Percentiles rank a stretch among this genome's conserved stretches.
Evolutionary conservation across 2,113 vertebrate genomes (phyloP).

Genomic region (Erythrolamprus reginae): DNA sequence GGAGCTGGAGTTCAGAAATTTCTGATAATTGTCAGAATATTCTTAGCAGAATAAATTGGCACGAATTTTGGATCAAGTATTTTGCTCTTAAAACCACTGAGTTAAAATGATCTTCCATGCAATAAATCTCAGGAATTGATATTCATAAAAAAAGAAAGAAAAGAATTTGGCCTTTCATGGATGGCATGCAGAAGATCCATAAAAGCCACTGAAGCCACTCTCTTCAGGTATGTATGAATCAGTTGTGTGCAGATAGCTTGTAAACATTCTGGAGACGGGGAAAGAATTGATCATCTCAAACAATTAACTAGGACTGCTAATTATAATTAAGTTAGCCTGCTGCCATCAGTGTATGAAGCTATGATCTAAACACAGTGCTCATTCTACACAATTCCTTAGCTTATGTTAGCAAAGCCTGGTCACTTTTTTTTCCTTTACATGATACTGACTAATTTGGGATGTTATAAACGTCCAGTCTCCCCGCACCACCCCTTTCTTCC

Average conservation of each 20-base stretch:
- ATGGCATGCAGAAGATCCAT: slow-evolving; percentile 1
- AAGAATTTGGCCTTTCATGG: background rate
- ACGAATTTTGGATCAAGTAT: background rate
- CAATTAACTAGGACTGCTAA: background rate
- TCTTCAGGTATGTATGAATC: background rate
- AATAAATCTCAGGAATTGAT: slow-evolving; percentile 7
- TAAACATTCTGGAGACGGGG: background rate
- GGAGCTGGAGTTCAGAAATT: background rate
- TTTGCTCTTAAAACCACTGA: slow-evolving; percentile 22
- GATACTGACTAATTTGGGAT: slow-evolving; percentile 15
- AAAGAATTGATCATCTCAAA: background rate
- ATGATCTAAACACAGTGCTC: background rate
- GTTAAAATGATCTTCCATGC: background rate
- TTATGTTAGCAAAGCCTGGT: slow-evolving; percentile 39
- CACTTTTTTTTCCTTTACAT: slow-evolving; percentile 28
- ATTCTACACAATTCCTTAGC: slow-evolving; percentile 7
- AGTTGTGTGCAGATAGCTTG: background rate
- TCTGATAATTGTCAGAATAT: background rate
- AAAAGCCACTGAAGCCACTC: background rate
- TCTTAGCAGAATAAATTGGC: background rate
- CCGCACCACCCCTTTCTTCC: background rate
- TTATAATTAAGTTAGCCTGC: background rate
- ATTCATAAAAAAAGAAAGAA: background rate
- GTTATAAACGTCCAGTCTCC: slow-evolving; percentile 30
- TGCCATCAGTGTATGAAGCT: background rate